Evolutionary conservation across 2,797 vertebrate species (phyloP).

Genomic region (Gymnoscopelus microlampas): DNA sequence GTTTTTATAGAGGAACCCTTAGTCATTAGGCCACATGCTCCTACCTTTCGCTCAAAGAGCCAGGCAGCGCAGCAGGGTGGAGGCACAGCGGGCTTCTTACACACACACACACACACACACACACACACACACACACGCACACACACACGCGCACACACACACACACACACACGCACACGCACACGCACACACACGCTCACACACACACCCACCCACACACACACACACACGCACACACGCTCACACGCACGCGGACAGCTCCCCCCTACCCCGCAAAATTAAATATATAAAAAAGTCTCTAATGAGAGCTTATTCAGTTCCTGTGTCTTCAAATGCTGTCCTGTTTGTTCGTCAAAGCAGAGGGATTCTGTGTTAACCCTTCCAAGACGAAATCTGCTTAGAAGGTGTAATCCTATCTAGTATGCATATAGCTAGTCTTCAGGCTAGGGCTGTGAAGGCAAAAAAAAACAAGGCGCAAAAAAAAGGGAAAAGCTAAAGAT

Average conservation of each 20-base stretch:
- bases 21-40: constrained; percentile 86
- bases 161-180: constrained; percentile 54
- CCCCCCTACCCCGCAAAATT: constrained; percentile 41
- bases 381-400: constrained; percentile 84
- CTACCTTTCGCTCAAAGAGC: constrained; percentile 75
- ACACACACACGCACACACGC: constrained; percentile 61
- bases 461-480: constrained; percentile 25
- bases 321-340: constrained; percentile 81
- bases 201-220: constrained; percentile 58
- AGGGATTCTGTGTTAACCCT: constrained; percentile 82
- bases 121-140: constrained; percentile 61
- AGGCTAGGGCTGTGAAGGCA: constrained; percentile 79
- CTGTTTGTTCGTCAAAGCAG: constrained; percentile 80
- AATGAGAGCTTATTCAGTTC: constrained; percentile 80
- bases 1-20: constrained; percentile 88
- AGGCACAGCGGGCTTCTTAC: constrained; percentile 66
- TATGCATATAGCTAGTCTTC: constrained; percentile 84
- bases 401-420: constrained; percentile 87
- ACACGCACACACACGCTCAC: constrained; percentile 58
- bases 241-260: constrained; percentile 55
- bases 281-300: constrained; percentile 67
- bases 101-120: constrained; percentile 57
- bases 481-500: constrained; percentile 78
- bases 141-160: constrained; percentile 58
- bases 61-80: constrained; percentile 73